Evolutionary conservation across 2,797 vertebrate genomes (phyloP).

Genomic region (Hapalemur alaotrensis): DNA sequence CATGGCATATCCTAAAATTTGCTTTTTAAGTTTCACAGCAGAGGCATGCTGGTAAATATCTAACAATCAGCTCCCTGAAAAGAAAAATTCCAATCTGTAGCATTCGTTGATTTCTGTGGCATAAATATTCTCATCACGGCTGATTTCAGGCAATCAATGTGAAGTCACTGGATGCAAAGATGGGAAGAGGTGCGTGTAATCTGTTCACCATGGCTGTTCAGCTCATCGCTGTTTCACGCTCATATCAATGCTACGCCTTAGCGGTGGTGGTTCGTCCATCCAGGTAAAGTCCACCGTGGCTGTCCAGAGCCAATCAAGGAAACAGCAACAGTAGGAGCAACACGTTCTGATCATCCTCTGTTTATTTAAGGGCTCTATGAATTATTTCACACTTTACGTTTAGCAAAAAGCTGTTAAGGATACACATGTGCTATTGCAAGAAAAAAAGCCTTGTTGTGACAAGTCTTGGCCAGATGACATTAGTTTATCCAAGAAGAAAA

Average conservation of each 20-base stretch:
- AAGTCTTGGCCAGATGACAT: neutral
- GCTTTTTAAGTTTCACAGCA: neutral
- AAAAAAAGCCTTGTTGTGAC: neutral
- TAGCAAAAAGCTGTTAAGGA: neutral
- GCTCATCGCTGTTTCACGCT: neutral
- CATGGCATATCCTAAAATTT: neutral
- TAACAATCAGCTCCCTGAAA: neutral
- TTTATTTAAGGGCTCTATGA: neutral
- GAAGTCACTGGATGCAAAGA: neutral
- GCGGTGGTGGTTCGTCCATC: neutral
- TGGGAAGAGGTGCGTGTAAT: neutral
- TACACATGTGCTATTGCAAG: neutral
- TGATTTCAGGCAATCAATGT: neutral
- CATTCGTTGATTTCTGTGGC: neutral
- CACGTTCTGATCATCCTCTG: neutral
- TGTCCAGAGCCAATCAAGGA: neutral
- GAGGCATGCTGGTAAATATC: neutral
- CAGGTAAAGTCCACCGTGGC: neutral
- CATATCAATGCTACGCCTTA: rapidly evolving
- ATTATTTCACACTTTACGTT: neutral
- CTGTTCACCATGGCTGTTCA: neutral
- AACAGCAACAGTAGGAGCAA: neutral
- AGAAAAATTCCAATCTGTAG: neutral
- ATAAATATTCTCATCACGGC: neutral
- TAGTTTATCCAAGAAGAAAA: neutral